Conservation (phyloP, 2,113 vertebrate genomes). For the Cichladusa arquata region DNA sequence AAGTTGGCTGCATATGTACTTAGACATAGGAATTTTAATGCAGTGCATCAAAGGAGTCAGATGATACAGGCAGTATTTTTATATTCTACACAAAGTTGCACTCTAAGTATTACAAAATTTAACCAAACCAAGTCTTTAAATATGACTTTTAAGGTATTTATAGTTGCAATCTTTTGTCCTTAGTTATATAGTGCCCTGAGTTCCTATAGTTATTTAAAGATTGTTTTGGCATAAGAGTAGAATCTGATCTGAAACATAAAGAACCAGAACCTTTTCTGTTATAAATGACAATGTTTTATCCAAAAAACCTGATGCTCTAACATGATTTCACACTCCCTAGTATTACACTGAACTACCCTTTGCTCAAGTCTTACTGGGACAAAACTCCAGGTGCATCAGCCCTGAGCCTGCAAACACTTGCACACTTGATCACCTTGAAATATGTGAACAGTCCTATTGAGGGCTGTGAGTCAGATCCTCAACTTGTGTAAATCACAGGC, state of each 20-base stretch:
- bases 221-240: background rate
- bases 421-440: background rate
- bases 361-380: background rate
- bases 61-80: constrained; percentile 44
- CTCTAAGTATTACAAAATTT: background rate
- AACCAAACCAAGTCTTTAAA: constrained; percentile 22
- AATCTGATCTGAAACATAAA: background rate
- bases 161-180: background rate
- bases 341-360: background rate
- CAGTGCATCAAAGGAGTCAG: constrained; percentile 49
- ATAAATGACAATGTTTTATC: background rate
- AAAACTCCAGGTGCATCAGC: background rate
- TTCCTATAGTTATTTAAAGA: background rate
- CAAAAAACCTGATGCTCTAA: background rate
- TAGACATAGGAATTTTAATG: constrained; percentile 46
- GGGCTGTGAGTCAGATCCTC: background rate
- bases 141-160: constrained; percentile 9
- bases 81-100: background rate
- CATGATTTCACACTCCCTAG: background rate
- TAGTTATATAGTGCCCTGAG: background rate
- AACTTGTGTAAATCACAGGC: background rate
- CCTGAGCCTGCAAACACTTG: background rate
- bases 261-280: background rate
- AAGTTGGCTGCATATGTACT: constrained; percentile 27
- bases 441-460: background rate